A percentile compares a stretch with the other conserved stretches of the same genome.
phyloP scores from a whole-genome alignment of 1,140 invertebrate genomes.

The Pogonomyrmex californicus region DNA sequence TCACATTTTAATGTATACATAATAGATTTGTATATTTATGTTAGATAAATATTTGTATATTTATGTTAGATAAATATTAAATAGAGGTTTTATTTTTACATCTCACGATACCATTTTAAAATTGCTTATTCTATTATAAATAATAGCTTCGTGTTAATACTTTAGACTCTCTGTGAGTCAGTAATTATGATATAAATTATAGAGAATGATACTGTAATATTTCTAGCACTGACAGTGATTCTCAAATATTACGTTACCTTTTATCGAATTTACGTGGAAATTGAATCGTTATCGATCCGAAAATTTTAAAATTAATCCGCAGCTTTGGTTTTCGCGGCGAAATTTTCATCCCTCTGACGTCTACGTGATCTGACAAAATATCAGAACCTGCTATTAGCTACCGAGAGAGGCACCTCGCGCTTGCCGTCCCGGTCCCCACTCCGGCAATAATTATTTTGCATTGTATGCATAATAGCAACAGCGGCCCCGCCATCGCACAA shows the following conservation, averaged over 20 bases:
- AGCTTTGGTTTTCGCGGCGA: background rate
- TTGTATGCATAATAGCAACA: constrained; percentile 79
- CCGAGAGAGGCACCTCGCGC: background rate
- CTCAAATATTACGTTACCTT: background rate
- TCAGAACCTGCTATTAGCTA: constrained; percentile 21
- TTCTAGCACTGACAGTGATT: background rate
- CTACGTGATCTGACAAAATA: constrained; percentile 41
- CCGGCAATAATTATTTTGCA: constrained; percentile 81
- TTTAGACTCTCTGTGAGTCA: background rate
- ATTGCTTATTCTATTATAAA: background rate
- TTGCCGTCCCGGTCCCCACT: constrained; percentile 64
- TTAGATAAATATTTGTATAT: background rate
- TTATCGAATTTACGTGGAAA: background rate
- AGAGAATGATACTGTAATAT: background rate
- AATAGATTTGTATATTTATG: background rate
- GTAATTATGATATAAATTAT: constrained; percentile 16
- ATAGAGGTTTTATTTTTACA: background rate
- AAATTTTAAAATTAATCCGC: background rate
- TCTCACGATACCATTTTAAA: background rate
- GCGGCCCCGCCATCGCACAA: constrained; percentile 35
- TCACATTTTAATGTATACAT: background rate
- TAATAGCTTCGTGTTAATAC: background rate
- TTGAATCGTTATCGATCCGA: constrained; percentile 4
- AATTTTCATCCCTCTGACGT: background rate
- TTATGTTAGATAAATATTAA: background rate